Percentiles rank a stretch among this genome's conserved stretches.
Conservation (phyloP, 2,797 vertebrate genomes). For the Pelobates cultripes region DNA sequence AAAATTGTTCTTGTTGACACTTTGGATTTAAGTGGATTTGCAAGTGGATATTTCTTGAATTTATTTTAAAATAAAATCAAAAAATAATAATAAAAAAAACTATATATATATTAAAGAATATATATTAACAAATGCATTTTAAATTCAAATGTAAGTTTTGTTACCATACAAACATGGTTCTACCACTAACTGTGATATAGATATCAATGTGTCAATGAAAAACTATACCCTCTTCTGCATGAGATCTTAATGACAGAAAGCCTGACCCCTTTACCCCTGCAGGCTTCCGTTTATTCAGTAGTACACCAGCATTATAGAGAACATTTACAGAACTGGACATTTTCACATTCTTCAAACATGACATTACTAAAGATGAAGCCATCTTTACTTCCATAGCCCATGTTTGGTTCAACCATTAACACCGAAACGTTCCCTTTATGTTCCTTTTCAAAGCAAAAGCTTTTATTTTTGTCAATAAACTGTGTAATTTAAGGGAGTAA, state of each 20-base stretch:
- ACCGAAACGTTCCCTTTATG: conserved; percentile 73
- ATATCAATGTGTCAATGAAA: no score
- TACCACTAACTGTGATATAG: no score
- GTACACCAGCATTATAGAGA: background rate
- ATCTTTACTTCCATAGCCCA: conserved; percentile 56
- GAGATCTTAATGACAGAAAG: background rate
- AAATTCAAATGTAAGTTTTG: no score
- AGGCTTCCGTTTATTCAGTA: background rate
- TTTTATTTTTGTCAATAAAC: conserved; percentile 83
- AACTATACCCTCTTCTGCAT: background rate
- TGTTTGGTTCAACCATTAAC: conserved; percentile 68
- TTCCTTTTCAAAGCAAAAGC: conserved; percentile 73
- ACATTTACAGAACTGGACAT: conserved; percentile 49
- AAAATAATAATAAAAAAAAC: no score
- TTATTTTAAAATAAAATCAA: no score
- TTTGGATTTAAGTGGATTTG: no score
- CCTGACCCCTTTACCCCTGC: background rate
- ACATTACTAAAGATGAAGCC: conserved; percentile 59
- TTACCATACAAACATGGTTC: no score
- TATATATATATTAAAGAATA: no score
- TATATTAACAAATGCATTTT: no score
- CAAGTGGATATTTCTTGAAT: no score
- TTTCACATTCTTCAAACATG: conserved; percentile 60
- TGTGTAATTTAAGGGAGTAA: conserved; percentile 79
- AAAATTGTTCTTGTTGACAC: no score